Base-by-base conservation (phyloP, 2,888 invertebrate species). In the Tenodera sinensis region DNA sequence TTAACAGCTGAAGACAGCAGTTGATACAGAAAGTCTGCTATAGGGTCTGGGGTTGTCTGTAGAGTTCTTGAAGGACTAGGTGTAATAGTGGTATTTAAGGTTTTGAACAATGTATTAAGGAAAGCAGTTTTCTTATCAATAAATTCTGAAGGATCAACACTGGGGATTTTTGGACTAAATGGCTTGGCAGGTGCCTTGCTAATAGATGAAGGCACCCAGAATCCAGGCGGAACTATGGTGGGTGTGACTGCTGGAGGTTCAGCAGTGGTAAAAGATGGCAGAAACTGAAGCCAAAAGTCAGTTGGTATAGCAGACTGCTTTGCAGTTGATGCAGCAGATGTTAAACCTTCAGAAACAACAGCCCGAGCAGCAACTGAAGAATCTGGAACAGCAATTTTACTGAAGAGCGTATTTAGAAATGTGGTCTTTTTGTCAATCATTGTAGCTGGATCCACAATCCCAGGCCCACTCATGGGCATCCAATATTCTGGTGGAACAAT, bases 61-160 rank as follows among this genome's bases (percentile, higher is more conserved):
- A 92, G 88, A 12, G 85, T 87, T 34, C 84, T 85, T 2, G 88
- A 87, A n/a, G 88, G 14, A 8, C 83, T 83, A 87, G 91, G 28
- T 47, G 85, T 14, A 4, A 92, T 92, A 28, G 91, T 92, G 0
- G 92, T 92, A 2, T 92, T 92, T 8, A 92, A 90, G 89, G 90
- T 92, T 83, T 92, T 92, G 89, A 93, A 93, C n/a, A 93, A 90
- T 9, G 91, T 91, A 85, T 92, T 92, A 30, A 93, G 90, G 88
- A 93, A 93, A 14, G 91, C 89, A 2, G 92, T 91, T 88, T 92
- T 93, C 89, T 93, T 93, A 9, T 91, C 89, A 1, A 91, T 91
- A 28, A 92, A 92, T 15, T 30, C 86, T 54, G 89, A 89, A 34
- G 89, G 89, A 47, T 89, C 89, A 28, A 89, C 89, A 47, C 28